phyloP scores from a whole-genome alignment of 2,888 invertebrate genomes.

The Osmoderma eremita region DNA sequence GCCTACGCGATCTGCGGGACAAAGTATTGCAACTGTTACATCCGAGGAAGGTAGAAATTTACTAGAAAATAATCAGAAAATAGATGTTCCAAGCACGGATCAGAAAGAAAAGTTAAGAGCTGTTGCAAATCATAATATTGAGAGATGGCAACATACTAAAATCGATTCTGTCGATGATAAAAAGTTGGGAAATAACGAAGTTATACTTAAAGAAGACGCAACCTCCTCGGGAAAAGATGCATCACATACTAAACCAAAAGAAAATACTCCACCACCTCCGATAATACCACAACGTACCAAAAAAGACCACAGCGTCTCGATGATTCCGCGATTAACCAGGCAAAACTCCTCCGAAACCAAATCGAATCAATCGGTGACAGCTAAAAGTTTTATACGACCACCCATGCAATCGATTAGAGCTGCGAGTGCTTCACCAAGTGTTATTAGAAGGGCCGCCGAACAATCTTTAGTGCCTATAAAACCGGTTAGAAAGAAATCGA shows the following conservation, averaged over 20 bases:
- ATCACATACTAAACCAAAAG: background rate
- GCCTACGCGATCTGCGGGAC: no score
- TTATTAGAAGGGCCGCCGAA: constrained; percentile 18
- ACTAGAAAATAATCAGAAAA: no score
- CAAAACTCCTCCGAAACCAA: constrained; percentile 55
- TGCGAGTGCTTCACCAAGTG: constrained; percentile 33
- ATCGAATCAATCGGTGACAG: constrained; percentile 53
- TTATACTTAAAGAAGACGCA: no score
- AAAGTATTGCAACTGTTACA: no score
- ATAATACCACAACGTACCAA: constrained; percentile 28
- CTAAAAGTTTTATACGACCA: constrained; percentile 12
- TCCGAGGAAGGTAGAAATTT: no score
- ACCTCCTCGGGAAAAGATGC: no score
- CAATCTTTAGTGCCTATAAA: constrained; percentile 24
- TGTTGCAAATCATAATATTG: no score
- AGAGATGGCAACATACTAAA: no score
- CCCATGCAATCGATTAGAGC: constrained; percentile 15
- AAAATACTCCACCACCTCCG: constrained; percentile 9
- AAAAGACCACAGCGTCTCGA: constrained; percentile 20
- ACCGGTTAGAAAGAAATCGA: constrained; percentile 38
- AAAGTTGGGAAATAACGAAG: no score
- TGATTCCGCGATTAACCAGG: constrained; percentile 33
- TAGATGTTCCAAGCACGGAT: no score
- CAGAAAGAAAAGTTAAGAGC: no score
- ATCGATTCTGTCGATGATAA: no score